A percentile compares a stretch with the other conserved stretches of the same genome.
phyloP scores from a whole-genome alignment of 92 coral and sea anemone genomes.

The Epizoanthus scotinus region DNA sequence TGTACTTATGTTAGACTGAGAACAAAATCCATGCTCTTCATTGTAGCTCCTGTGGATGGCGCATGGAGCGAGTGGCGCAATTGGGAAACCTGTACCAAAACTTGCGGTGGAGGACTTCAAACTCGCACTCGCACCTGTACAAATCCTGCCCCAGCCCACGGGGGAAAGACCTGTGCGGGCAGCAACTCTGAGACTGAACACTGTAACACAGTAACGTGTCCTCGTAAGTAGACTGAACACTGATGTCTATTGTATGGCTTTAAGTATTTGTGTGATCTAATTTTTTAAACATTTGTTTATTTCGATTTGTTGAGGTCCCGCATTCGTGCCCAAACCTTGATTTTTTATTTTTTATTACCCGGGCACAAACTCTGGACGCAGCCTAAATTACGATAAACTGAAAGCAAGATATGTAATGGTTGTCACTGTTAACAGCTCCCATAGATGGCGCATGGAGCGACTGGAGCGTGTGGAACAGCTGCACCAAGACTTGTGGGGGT shows the following conservation, averaged over 20 bases:
- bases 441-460: not conserved
- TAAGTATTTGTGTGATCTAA: not conserved
- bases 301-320: no score
- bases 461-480: not conserved
- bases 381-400: not conserved
- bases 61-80: not conserved
- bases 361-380: no score
- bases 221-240: not conserved
- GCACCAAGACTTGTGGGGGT: slow-evolving; percentile 19
- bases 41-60: slow-evolving; percentile 11
- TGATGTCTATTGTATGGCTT: not conserved
- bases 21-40: no score
- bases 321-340: no score
- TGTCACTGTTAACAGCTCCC: not conserved
- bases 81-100: not conserved
- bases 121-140: slow-evolving; percentile 3
- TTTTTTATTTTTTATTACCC: no score
- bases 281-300: not conserved
- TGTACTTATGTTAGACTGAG: no score
- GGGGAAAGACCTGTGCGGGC: slow-evolving; percentile 5
- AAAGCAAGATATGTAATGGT: not conserved
- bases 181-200: not conserved
- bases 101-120: slow-evolving; percentile 22
- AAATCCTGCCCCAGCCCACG: slow-evolving; percentile 19
- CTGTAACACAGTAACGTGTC: not conserved